phyloP scores from a whole-genome alignment of 37 sponge, comb jelly and placozoan genomes.

The Beroe ovata region DNA sequence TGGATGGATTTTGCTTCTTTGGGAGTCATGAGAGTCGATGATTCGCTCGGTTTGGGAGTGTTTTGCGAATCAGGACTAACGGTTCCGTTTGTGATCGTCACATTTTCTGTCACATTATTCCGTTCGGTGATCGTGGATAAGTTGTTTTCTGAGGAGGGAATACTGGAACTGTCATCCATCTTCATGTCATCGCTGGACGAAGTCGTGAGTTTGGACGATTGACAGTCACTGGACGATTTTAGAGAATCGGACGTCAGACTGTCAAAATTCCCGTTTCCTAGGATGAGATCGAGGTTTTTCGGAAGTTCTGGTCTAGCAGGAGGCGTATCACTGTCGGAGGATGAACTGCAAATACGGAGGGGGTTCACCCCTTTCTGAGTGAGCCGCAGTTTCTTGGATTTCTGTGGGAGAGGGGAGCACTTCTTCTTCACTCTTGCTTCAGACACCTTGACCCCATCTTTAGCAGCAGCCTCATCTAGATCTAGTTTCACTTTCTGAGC shows the following conservation, averaged over 20 bases:
- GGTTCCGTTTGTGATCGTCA: not conserved
- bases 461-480: not conserved
- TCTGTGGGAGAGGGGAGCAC: slow-evolving; percentile 24
- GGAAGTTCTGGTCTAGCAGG: slow-evolving; percentile 55
- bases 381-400: slow-evolving; percentile 28
- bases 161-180: not conserved
- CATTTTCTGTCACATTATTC: not conserved
- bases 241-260: not conserved
- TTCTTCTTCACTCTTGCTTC: not conserved
- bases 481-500: slow-evolving; percentile 58
- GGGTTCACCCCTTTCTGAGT: not conserved
- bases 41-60: not conserved
- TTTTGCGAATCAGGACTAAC: not conserved
- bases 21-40: not conserved
- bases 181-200: not conserved
- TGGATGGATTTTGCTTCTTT: not conserved
- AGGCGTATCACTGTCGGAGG: not conserved
- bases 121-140: not conserved
- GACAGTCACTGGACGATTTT: not conserved
- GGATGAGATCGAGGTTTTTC: slow-evolving; percentile 2
- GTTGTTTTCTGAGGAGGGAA: not conserved
- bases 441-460: not conserved
- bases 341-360: not conserved
- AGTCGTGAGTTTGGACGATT: not conserved
- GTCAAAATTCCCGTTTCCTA: not conserved